phyloP scores from a whole-genome alignment of 2,888 invertebrate genomes.

The Timema podura region DNA sequence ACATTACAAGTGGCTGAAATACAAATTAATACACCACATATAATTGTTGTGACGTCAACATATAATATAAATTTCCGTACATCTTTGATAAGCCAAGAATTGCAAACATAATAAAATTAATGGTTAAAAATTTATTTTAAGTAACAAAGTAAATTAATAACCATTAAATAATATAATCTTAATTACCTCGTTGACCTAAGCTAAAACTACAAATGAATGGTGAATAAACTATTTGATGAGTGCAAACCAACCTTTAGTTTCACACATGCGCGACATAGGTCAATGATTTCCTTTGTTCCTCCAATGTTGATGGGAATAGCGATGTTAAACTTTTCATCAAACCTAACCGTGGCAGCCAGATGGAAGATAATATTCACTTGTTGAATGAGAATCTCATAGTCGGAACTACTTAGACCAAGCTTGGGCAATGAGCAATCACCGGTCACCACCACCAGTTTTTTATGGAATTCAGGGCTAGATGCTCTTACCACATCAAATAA shows the following conservation, averaged over 20 bases:
- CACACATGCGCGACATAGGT: neutral
- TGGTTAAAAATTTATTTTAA: too few species aligned
- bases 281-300: neutral
- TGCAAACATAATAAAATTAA: too few species aligned
- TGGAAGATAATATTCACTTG: neutral
- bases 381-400: neutral
- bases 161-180: too few species aligned
- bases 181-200: too few species aligned
- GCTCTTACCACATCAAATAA: neutral
- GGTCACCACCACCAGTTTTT: neutral
- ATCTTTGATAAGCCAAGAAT: too few species aligned
- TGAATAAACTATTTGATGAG: too few species aligned
- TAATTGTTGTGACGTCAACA: too few species aligned
- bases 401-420: slow-evolving; percentile 3
- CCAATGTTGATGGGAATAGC: neutral
- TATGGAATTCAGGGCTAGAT: neutral
- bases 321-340: slow-evolving; percentile 1
- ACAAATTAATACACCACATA: too few species aligned
- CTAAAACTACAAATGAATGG: too few species aligned
- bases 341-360: slow-evolving; percentile 8
- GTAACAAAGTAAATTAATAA: too few species aligned
- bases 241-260: neutral
- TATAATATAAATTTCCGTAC: too few species aligned
- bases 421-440: neutral
- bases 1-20: too few species aligned